Evolutionary conservation across 1,140 invertebrate genomes (phyloP).

Genomic region (Drosophila azteca): DNA sequence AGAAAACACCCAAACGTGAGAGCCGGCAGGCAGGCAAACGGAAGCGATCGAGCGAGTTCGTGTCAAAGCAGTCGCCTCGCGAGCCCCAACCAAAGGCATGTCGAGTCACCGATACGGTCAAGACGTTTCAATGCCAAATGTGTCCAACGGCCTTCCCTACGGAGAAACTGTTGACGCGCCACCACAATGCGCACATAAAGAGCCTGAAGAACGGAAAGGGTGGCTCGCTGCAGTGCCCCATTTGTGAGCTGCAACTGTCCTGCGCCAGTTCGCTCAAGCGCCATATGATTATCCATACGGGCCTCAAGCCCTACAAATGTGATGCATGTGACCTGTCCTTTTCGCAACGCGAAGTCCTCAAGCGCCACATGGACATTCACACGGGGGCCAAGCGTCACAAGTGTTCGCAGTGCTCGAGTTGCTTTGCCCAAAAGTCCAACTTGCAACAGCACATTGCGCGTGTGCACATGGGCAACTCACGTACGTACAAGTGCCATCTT

Average conservation of each 20-base stretch:
- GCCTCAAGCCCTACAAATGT: slow-evolving; percentile 91
- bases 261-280: slow-evolving; percentile 90
- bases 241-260: slow-evolving; percentile 92
- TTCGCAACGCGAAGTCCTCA: slow-evolving; percentile 91
- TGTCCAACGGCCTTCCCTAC: slow-evolving; percentile 86
- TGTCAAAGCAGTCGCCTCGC: slow-evolving; percentile 36
- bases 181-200: slow-evolving; percentile 87
- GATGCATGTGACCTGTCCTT: slow-evolving; percentile 89
- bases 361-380: slow-evolving; percentile 93
- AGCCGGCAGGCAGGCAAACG: neutral
- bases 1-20: slow-evolving; percentile 16
- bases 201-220: slow-evolving; percentile 84
- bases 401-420: slow-evolving; percentile 90
- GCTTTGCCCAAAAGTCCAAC: slow-evolving; percentile 89
- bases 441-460: slow-evolving; percentile 87
- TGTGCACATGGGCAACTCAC: slow-evolving; percentile 86
- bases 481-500: slow-evolving; percentile 87
- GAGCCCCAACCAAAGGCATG: slow-evolving; percentile 13
- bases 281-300: slow-evolving; percentile 91
- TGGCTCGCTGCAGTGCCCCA: slow-evolving; percentile 85
- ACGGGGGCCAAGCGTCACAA: slow-evolving; percentile 92
- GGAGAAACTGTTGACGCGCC: slow-evolving; percentile 86
- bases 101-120: slow-evolving; percentile 77
- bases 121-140: slow-evolving; percentile 85
- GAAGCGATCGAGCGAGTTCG: slow-evolving; percentile 38